phyloP scores from a whole-genome alignment of 2,888 invertebrate species.

The Gymnosoma rotundatum region DNA sequence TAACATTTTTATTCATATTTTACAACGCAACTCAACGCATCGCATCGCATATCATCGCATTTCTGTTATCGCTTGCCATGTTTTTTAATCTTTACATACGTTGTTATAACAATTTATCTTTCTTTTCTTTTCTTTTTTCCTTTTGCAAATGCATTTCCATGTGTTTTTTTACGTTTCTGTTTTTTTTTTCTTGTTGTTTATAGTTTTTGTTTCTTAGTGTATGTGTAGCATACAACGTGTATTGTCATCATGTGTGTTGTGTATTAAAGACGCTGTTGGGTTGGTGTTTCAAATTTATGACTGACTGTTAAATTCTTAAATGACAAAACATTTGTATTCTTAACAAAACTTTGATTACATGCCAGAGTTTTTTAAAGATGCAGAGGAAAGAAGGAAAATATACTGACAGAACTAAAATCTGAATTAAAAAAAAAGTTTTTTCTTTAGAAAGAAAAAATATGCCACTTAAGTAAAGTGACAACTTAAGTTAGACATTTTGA shows the following conservation, averaged over 20 bases:
- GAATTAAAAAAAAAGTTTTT: background rate
- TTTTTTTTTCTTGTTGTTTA: background rate
- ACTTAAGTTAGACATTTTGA: background rate
- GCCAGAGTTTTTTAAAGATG: background rate
- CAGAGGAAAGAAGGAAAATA: background rate
- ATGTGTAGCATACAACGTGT: conserved; percentile 25
- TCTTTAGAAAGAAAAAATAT: background rate
- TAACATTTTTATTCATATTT: background rate
- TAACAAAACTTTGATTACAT: conserved; percentile 39
- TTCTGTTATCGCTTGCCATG: conserved; percentile 36
- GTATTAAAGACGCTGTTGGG: conserved; percentile 4
- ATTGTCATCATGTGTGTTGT: conserved; percentile 28
- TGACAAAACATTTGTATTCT: conserved; percentile 61
- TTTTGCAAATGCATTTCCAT: conserved; percentile 30
- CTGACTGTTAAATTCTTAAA: conserved; percentile 61
- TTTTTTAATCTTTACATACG: conserved; percentile 62
- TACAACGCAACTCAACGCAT: background rate
- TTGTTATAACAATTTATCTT: conserved; percentile 64
- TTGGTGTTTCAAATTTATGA: conserved; percentile 43
- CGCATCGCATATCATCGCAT: conserved; percentile 11
- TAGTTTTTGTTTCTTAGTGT: background rate
- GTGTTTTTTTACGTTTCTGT: background rate
- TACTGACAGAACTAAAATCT: conserved; percentile 16
- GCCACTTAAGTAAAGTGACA: background rate
- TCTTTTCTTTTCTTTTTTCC: conserved; percentile 1